Conservation (phyloP, 2,113 vertebrate genomes). For the Podocnemis expansa region DNA sequence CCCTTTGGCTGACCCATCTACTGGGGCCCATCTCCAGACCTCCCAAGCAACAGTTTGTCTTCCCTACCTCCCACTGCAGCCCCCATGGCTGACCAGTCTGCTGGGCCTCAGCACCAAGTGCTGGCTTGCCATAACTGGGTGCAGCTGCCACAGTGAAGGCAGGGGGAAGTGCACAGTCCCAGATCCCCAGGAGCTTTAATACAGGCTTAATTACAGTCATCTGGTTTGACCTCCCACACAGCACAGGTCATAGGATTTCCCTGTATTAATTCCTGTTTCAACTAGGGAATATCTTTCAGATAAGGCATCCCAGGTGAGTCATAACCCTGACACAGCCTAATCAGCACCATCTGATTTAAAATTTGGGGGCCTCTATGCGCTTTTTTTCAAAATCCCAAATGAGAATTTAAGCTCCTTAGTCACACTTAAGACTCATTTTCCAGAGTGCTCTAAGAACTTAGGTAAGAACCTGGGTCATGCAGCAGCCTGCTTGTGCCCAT, state of each 20-base stretch:
- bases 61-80: no score
- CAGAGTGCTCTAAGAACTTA: background rate
- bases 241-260: background rate
- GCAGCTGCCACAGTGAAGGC: no score
- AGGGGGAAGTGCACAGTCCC: no score
- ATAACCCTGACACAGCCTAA: background rate
- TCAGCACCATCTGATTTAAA: background rate
- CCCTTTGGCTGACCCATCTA: no score
- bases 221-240: background rate
- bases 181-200: no score
- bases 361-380: background rate
- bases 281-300: background rate
- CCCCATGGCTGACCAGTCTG: no score
- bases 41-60: no score
- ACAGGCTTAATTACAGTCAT: background rate
- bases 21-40: no score
- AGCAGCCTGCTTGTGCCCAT: background rate
- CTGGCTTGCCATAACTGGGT: no score
- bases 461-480: background rate
- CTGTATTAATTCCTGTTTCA: background rate
- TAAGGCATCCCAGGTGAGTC: background rate
- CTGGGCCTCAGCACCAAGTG: no score
- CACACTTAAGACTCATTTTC: background rate
- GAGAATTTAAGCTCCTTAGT: background rate
- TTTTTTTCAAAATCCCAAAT: background rate